These are phyloP conservation scores for Pterocles burchelli DNA, from an alignment of 2,113 vertebrate species.

Conservation along the genomic window DNA sequence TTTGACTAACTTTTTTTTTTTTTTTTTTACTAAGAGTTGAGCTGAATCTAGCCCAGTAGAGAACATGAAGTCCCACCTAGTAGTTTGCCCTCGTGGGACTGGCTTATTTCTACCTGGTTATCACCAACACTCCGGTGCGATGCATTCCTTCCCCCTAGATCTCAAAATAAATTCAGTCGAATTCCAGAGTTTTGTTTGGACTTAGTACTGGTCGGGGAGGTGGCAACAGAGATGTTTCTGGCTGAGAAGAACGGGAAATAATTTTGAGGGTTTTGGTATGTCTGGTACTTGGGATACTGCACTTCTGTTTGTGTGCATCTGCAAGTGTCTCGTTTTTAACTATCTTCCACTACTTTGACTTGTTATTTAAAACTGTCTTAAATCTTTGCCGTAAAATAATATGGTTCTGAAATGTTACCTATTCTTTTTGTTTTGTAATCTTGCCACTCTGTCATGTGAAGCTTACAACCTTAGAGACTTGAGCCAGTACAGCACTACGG, in stretches of 20 bases:
- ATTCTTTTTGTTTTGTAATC: not conserved
- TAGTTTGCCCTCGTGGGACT: not conserved
- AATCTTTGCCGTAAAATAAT: conserved; percentile 3
- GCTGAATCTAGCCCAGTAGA: not conserved
- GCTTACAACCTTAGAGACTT: not conserved
- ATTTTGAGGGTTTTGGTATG: not conserved
- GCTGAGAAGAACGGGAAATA: not conserved
- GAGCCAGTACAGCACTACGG: not conserved
- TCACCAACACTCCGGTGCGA: conserved; percentile 9
- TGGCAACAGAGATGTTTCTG: not conserved
- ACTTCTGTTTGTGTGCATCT: not conserved
- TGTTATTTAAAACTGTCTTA: conserved; percentile 48
- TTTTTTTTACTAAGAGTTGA: not conserved
- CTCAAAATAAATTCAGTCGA: conserved; percentile 35
- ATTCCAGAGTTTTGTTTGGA: not conserved
- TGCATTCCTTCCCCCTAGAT: not conserved
- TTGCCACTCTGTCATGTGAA: not conserved
- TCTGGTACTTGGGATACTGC: not conserved
- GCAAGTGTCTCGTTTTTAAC: not conserved
- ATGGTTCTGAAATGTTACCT: not conserved
- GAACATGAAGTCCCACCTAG: not conserved
- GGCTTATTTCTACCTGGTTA: not conserved
- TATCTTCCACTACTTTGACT: not conserved
- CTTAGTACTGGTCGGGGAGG: not conserved
- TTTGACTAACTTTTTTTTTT: not conserved